phyloP scores from a whole-genome alignment of 2,888 invertebrate species.

The Oscheius sp. region DNA sequence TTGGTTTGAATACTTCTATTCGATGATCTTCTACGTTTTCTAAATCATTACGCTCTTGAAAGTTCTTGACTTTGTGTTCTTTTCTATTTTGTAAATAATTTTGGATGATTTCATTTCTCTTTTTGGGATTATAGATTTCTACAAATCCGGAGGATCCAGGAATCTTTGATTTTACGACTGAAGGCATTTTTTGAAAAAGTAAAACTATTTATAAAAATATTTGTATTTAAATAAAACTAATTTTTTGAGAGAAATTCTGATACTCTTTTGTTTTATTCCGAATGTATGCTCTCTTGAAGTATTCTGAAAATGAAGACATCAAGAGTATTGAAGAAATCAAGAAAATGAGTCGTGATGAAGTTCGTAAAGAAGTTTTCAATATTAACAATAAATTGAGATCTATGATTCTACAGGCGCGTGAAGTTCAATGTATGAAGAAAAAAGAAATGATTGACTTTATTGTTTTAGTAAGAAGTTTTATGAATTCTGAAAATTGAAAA shows the following conservation, averaged over 20 bases:
- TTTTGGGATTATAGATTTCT: slow-evolving; percentile 34
- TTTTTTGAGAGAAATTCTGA: not conserved
- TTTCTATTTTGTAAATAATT: slow-evolving; percentile 17
- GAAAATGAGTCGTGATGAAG: not conserved
- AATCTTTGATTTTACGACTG: not conserved
- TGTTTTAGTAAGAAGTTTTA: too few species aligned
- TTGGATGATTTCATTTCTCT: slow-evolving; percentile 33
- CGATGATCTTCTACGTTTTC: too few species aligned
- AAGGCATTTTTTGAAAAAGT: not conserved
- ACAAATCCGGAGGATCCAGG: not conserved
- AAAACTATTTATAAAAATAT: not conserved
- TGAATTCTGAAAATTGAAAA: too few species aligned
- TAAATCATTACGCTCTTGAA: not conserved
- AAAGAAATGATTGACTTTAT: not conserved
- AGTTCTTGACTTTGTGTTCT: slow-evolving; percentile 29
- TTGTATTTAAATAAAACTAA: not conserved
- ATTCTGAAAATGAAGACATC: not conserved
- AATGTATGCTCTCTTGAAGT: too few species aligned
- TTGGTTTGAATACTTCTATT: too few species aligned
- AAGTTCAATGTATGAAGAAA: not conserved
- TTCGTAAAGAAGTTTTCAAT: not conserved
- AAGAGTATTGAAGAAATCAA: not conserved
- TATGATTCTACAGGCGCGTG: not conserved
- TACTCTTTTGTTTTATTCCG: too few species aligned
- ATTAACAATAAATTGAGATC: not conserved